phyloP scores from a whole-genome alignment of 2,113 vertebrate species.

The Protobothrops mucrosquamatus region DNA sequence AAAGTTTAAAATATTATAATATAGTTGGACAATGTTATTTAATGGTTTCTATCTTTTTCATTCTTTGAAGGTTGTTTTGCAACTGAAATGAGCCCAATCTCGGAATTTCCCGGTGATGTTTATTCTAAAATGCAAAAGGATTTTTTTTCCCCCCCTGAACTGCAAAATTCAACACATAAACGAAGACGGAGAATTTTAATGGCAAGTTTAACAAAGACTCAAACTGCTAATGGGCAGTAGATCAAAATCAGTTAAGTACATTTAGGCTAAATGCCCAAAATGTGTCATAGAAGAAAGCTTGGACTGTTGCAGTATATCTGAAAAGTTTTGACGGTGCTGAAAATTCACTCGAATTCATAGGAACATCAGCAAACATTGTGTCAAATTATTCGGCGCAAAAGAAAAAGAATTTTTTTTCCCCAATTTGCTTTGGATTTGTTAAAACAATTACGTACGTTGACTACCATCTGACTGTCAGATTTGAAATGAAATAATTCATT shows the following conservation, averaged over 20 bases:
- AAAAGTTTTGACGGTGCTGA: background rate
- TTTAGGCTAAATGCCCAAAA: constrained; percentile 1
- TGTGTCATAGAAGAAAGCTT: background rate
- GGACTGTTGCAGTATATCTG: fast-evolving
- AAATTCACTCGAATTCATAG: background rate
- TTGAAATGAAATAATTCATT: background rate
- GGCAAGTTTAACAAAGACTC: constrained; percentile 5
- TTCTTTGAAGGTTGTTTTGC: constrained; percentile 81
- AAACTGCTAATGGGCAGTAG: background rate
- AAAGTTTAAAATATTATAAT: background rate
- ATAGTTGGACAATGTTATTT: background rate
- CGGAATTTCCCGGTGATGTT: fast-evolving
- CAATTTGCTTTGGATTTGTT: background rate
- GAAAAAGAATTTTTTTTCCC: background rate
- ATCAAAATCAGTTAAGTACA: background rate
- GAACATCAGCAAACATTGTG: constrained; percentile 30
- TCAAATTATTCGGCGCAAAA: background rate
- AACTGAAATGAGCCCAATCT: constrained; percentile 78
- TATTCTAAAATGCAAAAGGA: background rate
- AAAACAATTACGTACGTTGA: background rate
- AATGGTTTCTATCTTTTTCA: background rate
- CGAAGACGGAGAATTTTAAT: constrained; percentile 15
- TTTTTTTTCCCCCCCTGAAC: background rate
- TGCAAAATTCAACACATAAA: background rate
- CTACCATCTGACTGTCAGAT: background rate